A percentile compares a stretch with the other conserved stretches of the same genome.
These are phyloP conservation scores for Camptogramma bilineatum DNA, from an alignment of 2,888 invertebrate genomes.

Conservation along the genomic window DNA sequence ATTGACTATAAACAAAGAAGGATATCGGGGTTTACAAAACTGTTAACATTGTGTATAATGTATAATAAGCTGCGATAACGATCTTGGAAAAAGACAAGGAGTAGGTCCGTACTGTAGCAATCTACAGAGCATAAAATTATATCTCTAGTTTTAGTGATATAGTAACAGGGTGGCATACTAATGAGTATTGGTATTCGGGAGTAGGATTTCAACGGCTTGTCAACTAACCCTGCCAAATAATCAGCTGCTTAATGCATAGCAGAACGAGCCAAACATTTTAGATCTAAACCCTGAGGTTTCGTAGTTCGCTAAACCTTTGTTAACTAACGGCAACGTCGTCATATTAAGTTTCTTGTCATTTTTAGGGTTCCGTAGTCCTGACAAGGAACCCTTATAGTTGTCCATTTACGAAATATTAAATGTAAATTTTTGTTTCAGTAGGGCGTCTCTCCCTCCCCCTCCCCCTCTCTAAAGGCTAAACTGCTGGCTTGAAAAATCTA, in stretches of 20 bases:
- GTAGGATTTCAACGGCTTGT: slow-evolving; percentile 50
- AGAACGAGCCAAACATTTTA: slow-evolving; percentile 26
- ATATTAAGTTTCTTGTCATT: too few relatives aligned
- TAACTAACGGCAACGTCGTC: too few relatives aligned
- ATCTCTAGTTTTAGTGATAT: not conserved
- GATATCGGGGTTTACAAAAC: slow-evolving; percentile 63
- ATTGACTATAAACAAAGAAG: slow-evolving; percentile 61
- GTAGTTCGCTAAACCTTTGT: not conserved
- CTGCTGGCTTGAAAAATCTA: too few relatives aligned
- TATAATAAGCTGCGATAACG: slow-evolving; percentile 16
- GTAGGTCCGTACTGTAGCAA: not conserved
- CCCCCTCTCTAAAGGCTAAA: too few relatives aligned
- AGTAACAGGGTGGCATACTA: slow-evolving; percentile 6
- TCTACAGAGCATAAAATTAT: not conserved
- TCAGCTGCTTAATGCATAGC: slow-evolving; percentile 16
- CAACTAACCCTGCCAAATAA: slow-evolving; percentile 38
- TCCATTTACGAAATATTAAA: too few relatives aligned
- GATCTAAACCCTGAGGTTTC: slow-evolving; percentile 1
- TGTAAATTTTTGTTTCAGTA: too few relatives aligned
- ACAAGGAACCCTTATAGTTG: too few relatives aligned
- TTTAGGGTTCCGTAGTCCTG: too few relatives aligned
- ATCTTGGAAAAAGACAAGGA: slow-evolving; percentile 7
- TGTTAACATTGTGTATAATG: slow-evolving; percentile 42
- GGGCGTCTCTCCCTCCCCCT: too few relatives aligned
- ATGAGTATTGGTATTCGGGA: slow-evolving; percentile 44